These are phyloP conservation scores for Amphipyra tragopoginis DNA, from an alignment of 2,888 invertebrate genomes.

Conservation along the genomic window DNA sequence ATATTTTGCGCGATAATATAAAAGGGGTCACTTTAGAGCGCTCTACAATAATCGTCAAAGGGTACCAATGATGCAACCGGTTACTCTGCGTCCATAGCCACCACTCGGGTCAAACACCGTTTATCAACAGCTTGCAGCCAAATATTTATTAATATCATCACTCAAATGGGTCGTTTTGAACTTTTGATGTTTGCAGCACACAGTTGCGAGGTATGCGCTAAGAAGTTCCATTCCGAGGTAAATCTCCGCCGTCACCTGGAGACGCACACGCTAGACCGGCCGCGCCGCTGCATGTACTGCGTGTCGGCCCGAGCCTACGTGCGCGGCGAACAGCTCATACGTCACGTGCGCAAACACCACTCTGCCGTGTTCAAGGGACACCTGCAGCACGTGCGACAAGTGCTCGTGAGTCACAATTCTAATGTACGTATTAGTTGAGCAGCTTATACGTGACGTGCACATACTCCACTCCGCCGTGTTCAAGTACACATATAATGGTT, in stretches of 20 bases:
- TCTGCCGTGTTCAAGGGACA: slow-evolving; percentile 90
- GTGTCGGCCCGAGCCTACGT: slow-evolving; percentile 92
- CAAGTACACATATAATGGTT: too few species aligned
- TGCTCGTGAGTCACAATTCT: slow-evolving; percentile 57
- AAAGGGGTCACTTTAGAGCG: too few species aligned
- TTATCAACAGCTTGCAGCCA: too few species aligned
- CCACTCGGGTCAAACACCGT: too few species aligned
- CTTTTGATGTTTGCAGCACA: slow-evolving; percentile 61
- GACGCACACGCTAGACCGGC: slow-evolving; percentile 93
- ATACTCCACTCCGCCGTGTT: too few species aligned
- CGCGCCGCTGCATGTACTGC: slow-evolving; percentile 94
- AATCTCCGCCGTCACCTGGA: slow-evolving; percentile 92
- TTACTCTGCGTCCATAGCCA: too few species aligned
- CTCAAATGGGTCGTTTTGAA: too few species aligned
- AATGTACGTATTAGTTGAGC: background rate
- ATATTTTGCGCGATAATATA: too few species aligned
- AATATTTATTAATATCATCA: too few species aligned
- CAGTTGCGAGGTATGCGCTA: slow-evolving; percentile 89
- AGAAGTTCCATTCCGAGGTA: slow-evolving; percentile 92
- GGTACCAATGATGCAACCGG: too few species aligned
- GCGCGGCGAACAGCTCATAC: slow-evolving; percentile 93
- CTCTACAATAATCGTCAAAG: too few species aligned
- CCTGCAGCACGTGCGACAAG: slow-evolving; percentile 76
- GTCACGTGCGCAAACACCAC: slow-evolving; percentile 94
- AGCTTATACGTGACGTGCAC: too few species aligned